Percentiles rank a stretch among this genome's conserved stretches.
phyloP scores from a whole-genome alignment of 2,113 vertebrate species.

The Strix aluco region DNA sequence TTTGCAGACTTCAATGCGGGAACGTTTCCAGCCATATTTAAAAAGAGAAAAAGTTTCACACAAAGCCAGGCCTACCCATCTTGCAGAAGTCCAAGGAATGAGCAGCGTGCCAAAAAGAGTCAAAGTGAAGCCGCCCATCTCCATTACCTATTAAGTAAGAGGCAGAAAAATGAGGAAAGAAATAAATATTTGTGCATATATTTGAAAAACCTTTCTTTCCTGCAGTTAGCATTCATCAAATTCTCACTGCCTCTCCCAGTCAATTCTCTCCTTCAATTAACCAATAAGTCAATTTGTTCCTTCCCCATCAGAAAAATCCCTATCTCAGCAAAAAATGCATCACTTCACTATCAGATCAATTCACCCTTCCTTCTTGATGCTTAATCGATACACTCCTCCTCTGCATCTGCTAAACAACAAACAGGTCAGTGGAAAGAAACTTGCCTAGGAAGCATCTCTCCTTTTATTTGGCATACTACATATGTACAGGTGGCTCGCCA shows the following conservation, averaged over 20 bases:
- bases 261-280: conserved; percentile 45
- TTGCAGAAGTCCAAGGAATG: neutral
- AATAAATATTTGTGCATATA: neutral
- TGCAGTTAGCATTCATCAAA: neutral
- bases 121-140: neutral
- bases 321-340: conserved; percentile 40
- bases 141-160: neutral
- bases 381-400: neutral
- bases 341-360: conserved; percentile 42
- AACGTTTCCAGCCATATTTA: neutral
- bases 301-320: neutral
- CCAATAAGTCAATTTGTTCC: conserved; percentile 46
- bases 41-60: neutral
- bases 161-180: neutral
- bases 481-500: fast-evolving
- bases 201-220: neutral
- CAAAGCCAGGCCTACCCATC: neutral
- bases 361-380: neutral
- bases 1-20: neutral
- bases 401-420: neutral
- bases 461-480: neutral
- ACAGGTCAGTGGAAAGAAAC: neutral
- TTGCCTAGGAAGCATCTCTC: neutral
- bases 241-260: neutral
- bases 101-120: neutral